Evolutionary conservation across 2,797 vertebrate species (phyloP).

Genomic region (Atherinosoma microstoma): DNA sequence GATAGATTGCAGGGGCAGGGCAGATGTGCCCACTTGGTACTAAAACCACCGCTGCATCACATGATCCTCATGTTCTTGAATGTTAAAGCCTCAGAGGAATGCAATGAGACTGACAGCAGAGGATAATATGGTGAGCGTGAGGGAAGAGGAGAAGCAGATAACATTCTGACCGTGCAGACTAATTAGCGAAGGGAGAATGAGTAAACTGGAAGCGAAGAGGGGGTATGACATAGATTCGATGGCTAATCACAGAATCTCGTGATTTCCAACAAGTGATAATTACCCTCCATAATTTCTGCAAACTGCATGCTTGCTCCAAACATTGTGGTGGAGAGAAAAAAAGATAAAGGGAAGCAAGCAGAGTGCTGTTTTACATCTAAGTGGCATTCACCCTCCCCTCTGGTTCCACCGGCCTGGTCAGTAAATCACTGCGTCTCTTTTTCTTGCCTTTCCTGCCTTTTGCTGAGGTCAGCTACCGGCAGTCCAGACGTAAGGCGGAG

Average conservation of each 20-base stretch:
- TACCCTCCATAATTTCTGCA: slow-evolving; percentile 33
- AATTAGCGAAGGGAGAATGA: slow-evolving; percentile 53
- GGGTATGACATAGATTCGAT: slow-evolving; percentile 51
- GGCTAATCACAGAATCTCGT: slow-evolving; percentile 54
- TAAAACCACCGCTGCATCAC: slow-evolving; percentile 49
- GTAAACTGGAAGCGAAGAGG: slow-evolving; percentile 46
- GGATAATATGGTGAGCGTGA: slow-evolving; percentile 39
- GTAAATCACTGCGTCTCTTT: slow-evolving; percentile 66
- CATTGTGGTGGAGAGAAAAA: slow-evolving; percentile 4
- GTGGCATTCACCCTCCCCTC: slow-evolving; percentile 53
- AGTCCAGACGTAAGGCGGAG: slow-evolving; percentile 84
- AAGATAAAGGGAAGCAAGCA: slow-evolving; percentile 6
- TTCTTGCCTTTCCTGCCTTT: slow-evolving; percentile 83
- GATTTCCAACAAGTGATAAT: slow-evolving; percentile 59
- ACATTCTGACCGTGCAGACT: slow-evolving; percentile 36
- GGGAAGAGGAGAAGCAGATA: slow-evolving; percentile 36
- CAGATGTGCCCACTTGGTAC: slow-evolving; percentile 59
- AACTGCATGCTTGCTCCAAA: slow-evolving; percentile 15
- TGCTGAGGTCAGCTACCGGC: slow-evolving; percentile 88
- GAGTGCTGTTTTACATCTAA: slow-evolving; percentile 50
- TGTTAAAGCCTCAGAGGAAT: slow-evolving; percentile 47
- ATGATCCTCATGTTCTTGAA: slow-evolving; percentile 52
- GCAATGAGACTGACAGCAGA: slow-evolving; percentile 35
- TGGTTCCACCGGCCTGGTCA: slow-evolving; percentile 38
- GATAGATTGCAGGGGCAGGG: slow-evolving; percentile 49